Evolutionary conservation across 37 sponge, comb jelly and placozoan species (phyloP).

Genomic region (Haliclona indistincta): DNA sequence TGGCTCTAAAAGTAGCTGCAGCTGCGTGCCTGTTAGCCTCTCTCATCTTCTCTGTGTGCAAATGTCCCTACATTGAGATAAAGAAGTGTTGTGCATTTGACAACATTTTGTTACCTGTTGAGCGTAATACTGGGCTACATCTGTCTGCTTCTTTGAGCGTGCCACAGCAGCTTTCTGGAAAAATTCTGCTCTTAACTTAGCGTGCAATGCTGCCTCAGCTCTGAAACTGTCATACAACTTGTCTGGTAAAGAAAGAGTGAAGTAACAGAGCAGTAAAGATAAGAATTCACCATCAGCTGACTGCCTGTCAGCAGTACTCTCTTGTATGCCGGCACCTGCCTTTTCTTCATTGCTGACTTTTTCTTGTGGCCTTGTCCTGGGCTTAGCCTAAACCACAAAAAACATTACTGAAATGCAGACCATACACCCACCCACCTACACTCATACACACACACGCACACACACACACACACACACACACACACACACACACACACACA

Average conservation of each 20-base stretch:
- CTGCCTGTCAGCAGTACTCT: too few species aligned
- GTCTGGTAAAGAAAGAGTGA: neutral
- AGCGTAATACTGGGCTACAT: conserved; percentile 59
- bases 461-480: too few species aligned
- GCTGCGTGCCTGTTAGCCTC: conserved; percentile 80
- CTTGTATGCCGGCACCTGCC: too few species aligned
- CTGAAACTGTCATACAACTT: conserved; percentile 60
- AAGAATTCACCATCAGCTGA: too few species aligned
- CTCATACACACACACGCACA: too few species aligned
- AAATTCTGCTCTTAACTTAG: conserved; percentile 64
- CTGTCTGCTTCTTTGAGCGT: conserved; percentile 42
- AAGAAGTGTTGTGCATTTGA: neutral
- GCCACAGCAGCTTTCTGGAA: conserved; percentile 83
- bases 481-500: neutral
- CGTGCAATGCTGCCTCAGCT: conserved; percentile 84
- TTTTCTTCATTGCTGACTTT: too few species aligned
- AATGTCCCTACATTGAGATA: conserved; percentile 44
- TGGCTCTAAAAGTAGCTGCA: conserved; percentile 16
- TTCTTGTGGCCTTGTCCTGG: too few species aligned
- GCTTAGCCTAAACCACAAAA: too few species aligned
- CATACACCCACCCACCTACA: too few species aligned
- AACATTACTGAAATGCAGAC: too few species aligned
- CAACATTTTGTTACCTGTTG: conserved; percentile 51
- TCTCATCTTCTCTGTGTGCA: conserved; percentile 75
- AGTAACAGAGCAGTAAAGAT: too few species aligned